Evolutionary conservation across 2,113 vertebrate species (phyloP).

Genomic region (Dromiciops gliroides): DNA sequence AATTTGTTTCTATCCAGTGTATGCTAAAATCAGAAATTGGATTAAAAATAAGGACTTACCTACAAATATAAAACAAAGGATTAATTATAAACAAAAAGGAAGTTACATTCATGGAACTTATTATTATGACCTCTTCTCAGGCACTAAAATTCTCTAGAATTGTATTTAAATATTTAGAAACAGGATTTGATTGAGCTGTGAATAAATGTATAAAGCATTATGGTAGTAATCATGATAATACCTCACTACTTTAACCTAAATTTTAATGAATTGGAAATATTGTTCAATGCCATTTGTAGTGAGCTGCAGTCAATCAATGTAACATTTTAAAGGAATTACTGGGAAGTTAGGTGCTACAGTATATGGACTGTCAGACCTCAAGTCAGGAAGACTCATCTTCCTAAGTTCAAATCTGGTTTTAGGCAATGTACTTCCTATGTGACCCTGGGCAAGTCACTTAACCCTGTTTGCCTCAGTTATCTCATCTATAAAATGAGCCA

Average conservation of each 20-base stretch:
- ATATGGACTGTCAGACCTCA: neutral
- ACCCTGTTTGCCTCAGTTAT: neutral
- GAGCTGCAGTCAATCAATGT: neutral
- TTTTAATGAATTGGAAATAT: neutral
- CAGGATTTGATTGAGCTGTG: neutral
- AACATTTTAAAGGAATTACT: neutral
- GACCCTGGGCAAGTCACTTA: neutral
- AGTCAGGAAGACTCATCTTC: neutral
- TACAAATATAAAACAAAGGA: neutral
- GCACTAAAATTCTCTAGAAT: neutral
- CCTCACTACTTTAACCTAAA: neutral
- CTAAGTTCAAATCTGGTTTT: neutral
- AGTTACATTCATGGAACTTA: neutral
- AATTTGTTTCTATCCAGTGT: neutral
- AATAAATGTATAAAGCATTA: neutral
- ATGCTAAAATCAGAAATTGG: neutral
- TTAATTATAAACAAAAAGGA: neutral
- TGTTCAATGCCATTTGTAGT: neutral
- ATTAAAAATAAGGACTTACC: neutral
- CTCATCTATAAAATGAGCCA: neutral
- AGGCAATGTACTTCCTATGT: neutral
- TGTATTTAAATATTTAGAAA: neutral
- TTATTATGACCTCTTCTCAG: neutral
- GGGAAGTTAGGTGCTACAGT: neutral
- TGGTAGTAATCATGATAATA: neutral